Evolutionary conservation across 2,113 vertebrate genomes (phyloP).

Genomic region (Ancistrus triradiatus): DNA sequence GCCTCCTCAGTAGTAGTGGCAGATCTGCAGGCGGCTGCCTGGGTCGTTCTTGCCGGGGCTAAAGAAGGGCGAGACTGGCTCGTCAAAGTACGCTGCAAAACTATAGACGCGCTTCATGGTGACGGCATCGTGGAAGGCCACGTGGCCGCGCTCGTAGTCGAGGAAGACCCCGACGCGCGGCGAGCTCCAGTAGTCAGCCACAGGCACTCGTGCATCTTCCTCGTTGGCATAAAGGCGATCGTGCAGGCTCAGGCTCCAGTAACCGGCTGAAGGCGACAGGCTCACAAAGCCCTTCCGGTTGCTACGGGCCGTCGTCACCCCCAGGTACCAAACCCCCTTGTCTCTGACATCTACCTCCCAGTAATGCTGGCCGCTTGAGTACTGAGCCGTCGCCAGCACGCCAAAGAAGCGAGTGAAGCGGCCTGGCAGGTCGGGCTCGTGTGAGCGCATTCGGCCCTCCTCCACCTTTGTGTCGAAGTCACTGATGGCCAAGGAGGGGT

Average conservation of each 20-base stretch:
- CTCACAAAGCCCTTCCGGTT: slow-evolving; percentile 73
- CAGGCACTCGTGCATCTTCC: slow-evolving; percentile 65
- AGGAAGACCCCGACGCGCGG: slow-evolving; percentile 71
- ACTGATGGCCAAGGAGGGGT: slow-evolving; percentile 63
- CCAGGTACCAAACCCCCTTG: slow-evolving; percentile 76
- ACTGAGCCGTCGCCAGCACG: slow-evolving; percentile 67
- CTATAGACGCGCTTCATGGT: slow-evolving; percentile 71
- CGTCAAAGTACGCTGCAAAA: slow-evolving; percentile 67
- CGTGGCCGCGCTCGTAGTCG: slow-evolving; percentile 70
- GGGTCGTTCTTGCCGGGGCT: slow-evolving; percentile 74
- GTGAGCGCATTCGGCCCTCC: slow-evolving; percentile 60
- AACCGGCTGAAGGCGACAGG: slow-evolving; percentile 65
- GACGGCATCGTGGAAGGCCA: slow-evolving; percentile 73
- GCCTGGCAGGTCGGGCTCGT: slow-evolving; percentile 64
- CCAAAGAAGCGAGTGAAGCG: slow-evolving; percentile 73
- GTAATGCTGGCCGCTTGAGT: slow-evolving; percentile 70
- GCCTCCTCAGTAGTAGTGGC: slow-evolving; percentile 68
- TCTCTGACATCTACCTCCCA: slow-evolving; percentile 75
- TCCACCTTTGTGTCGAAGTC: slow-evolving; percentile 73
- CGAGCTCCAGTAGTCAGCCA: slow-evolving; percentile 72
- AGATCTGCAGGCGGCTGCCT: slow-evolving; percentile 69
- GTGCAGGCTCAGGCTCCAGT: slow-evolving; percentile 74
- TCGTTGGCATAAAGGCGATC: slow-evolving; percentile 71
- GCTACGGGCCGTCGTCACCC: slow-evolving; percentile 69
- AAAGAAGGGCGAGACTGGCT: slow-evolving; percentile 71